Evolutionary conservation across 2,797 vertebrate species (phyloP).

Genomic region (Emys orbicularis): DNA sequence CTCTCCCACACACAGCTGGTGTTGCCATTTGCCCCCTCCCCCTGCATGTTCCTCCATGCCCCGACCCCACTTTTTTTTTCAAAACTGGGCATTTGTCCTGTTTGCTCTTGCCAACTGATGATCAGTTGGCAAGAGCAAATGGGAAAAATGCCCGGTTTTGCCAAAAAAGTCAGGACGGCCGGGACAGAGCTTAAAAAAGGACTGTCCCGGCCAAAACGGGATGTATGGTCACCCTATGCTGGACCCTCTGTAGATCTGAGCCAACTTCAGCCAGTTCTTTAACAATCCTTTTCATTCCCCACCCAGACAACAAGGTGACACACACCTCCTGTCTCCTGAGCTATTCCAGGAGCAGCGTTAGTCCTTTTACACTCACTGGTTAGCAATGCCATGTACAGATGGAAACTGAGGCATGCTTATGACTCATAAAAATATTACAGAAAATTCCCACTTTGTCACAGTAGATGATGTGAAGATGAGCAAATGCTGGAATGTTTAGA

Average conservation of each 20-base stretch:
- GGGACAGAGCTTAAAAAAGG: too few species aligned
- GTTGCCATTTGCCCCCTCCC: too few species aligned
- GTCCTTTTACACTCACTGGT: not conserved
- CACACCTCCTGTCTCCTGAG: not conserved
- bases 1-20: too few species aligned
- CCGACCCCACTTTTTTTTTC: too few species aligned
- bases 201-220: too few species aligned
- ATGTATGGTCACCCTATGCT: not conserved
- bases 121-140: too few species aligned
- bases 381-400: not conserved
- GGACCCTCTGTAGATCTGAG: not conserved
- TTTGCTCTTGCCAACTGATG: too few species aligned
- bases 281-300: not conserved
- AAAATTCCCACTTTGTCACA: not conserved
- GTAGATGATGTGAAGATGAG: not conserved
- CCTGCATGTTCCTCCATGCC: too few species aligned
- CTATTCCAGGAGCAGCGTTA: not conserved
- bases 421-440: not conserved
- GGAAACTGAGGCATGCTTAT: not conserved
- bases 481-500: not conserved
- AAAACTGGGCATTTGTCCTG: too few species aligned
- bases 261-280: not conserved
- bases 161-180: too few species aligned
- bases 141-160: too few species aligned
- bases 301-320: not conserved